phyloP scores from a whole-genome alignment of 2,888 invertebrate species.

The Pseudococcus longispinus region DNA sequence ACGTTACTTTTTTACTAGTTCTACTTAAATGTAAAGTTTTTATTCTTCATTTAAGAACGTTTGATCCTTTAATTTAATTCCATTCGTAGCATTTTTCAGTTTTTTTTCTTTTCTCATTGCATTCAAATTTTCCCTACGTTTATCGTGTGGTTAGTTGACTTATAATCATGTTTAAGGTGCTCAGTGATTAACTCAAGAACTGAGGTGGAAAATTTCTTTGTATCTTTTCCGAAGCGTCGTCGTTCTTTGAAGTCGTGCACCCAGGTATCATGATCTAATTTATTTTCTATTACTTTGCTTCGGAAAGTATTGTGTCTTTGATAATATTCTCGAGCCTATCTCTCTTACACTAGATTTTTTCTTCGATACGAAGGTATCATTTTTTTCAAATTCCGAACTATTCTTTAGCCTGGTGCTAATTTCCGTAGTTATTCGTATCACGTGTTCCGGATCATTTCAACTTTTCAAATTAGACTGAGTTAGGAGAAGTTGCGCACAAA shows the following conservation, averaged over 20 bases:
- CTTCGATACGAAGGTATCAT: not conserved
- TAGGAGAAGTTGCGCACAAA: not conserved
- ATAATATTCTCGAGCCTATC: not conserved
- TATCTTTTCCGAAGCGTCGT: not conserved
- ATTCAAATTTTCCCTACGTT: not conserved
- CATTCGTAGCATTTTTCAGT: not conserved
- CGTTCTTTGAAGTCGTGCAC: not conserved
- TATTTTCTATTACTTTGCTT: not conserved
- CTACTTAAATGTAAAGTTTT: not conserved
- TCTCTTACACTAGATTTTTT: not conserved
- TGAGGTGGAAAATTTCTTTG: conserved; percentile 1
- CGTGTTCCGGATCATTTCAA: not conserved
- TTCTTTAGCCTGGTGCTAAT: not conserved
- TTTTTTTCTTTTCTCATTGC: not conserved
- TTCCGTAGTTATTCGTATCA: not conserved
- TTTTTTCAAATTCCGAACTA: not conserved
- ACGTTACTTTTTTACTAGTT: not conserved
- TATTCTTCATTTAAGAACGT: not conserved
- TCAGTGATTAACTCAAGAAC: not conserved
- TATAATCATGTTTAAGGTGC: not conserved
- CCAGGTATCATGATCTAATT: not conserved
- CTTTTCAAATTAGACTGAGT: not conserved
- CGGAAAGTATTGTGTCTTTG: not conserved
- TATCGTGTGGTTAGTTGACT: not conserved
- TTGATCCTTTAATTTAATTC: not conserved